These are phyloP conservation scores for Hypolimnas misippus DNA, from an alignment of 2,888 invertebrate species.

Conservation along the genomic window DNA sequence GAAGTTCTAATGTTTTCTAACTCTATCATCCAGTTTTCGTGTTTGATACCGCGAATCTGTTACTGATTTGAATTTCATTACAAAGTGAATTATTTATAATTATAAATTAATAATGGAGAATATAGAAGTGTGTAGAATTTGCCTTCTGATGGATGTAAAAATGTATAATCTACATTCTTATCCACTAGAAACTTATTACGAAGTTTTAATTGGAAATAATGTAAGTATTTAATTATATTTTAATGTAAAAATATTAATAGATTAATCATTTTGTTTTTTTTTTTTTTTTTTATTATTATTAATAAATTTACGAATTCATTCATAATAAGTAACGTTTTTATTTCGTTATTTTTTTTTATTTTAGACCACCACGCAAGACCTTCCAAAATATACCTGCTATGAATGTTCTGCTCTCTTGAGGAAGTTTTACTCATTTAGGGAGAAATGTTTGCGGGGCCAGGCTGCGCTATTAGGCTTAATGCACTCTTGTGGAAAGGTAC, in stretches of 20 bases:
- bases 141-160: constrained; percentile 63
- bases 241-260: too few species aligned
- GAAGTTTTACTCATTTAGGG: constrained; percentile 64
- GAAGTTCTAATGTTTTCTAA: constrained; percentile 75
- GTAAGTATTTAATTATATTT: constrained; percentile 55
- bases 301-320: too few species aligned
- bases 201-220: constrained; percentile 59
- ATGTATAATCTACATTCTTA: constrained; percentile 59
- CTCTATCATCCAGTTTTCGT: constrained; percentile 52
- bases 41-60: constrained; percentile 57
- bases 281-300: too few species aligned
- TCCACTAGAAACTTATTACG: constrained; percentile 62
- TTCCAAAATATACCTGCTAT: constrained; percentile 63
- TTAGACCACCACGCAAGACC: constrained; percentile 40
- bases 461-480: constrained; percentile 57
- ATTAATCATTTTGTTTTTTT: too few species aligned
- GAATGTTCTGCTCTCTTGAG: constrained; percentile 63
- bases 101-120: constrained; percentile 55
- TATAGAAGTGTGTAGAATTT: constrained; percentile 69
- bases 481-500: constrained; percentile 60
- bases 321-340: constrained; percentile 14
- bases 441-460: constrained; percentile 62
- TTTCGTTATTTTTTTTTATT: constrained; percentile 14
- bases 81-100: constrained; percentile 34
- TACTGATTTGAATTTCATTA: constrained; percentile 47